Percentiles rank a stretch among this genome's conserved stretches.
Conservation (phyloP, 2,113 vertebrate species). For the Brachionichthys hirsutus region DNA sequence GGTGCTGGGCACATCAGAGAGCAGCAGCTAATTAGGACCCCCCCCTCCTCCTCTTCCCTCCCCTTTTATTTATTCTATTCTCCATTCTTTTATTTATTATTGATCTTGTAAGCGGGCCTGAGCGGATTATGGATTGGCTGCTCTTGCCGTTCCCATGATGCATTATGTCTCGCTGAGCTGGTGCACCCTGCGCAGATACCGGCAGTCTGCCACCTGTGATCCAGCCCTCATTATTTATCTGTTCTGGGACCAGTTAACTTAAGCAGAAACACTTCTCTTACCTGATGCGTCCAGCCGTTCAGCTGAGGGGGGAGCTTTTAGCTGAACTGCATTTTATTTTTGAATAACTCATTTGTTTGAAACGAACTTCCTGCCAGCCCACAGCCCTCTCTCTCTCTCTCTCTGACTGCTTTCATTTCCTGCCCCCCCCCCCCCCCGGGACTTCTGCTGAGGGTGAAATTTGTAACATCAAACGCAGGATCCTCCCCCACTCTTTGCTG, state of each 20-base stretch:
- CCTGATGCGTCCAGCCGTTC: conserved; percentile 29
- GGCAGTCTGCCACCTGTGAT: conserved; percentile 13
- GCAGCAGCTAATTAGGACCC: conserved; percentile 74
- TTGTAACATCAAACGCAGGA: conserved; percentile 60
- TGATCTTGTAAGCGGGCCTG: conserved; percentile 48
- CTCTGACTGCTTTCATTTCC: conserved; percentile 46
- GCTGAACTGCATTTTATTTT: conserved; percentile 39
- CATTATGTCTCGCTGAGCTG: conserved; percentile 53
- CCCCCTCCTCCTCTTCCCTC: conserved; percentile 47
- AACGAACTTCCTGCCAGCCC: conserved; percentile 60
- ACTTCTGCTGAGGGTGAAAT: conserved; percentile 49
- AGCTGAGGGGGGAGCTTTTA: conserved; percentile 48
- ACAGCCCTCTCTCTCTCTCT: conserved; percentile 19
- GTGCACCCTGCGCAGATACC: conserved; percentile 40
- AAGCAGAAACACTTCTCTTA: conserved; percentile 37
- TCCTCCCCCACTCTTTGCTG: conserved; percentile 31
- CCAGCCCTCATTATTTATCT: conserved; percentile 7
- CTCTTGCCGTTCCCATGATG: conserved; percentile 17
- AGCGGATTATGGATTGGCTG: conserved; percentile 60
- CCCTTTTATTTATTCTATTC: conserved; percentile 71
- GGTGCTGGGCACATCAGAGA: conserved; percentile 75
- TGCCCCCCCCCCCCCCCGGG: conserved; percentile 46
- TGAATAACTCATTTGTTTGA: conserved; percentile 63
- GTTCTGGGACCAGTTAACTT: neutral
- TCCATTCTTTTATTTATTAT: conserved; percentile 65